A percentile compares a stretch with the other conserved stretches of the same genome.
Conservation (phyloP, 2,888 invertebrate genomes). For the Pyrochroa serraticornis region DNA sequence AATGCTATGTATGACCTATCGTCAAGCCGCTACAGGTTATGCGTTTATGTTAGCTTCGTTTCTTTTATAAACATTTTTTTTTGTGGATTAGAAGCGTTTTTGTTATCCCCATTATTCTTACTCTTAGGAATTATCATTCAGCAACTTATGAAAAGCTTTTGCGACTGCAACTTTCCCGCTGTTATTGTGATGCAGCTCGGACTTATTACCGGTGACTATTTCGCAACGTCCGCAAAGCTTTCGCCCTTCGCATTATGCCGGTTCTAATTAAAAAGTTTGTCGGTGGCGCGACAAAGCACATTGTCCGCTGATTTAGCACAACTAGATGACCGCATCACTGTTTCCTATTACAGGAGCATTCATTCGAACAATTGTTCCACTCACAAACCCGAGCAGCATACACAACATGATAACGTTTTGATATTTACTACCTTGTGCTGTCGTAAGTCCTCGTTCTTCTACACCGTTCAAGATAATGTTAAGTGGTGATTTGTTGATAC, state of each 20-base stretch:
- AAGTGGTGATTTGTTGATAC: slow-evolving; percentile 36
- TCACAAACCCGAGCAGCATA: slow-evolving; percentile 2
- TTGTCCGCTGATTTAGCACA: slow-evolving; percentile 26
- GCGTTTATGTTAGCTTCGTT: too few species aligned
- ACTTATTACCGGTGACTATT: too few species aligned
- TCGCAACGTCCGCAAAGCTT: too few species aligned
- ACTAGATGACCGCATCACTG: slow-evolving; percentile 27
- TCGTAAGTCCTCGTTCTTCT: slow-evolving; percentile 29
- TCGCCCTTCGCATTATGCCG: not conserved
- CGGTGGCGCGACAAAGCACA: slow-evolving; percentile 23
- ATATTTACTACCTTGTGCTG: slow-evolving; percentile 26
- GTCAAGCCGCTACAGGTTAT: too few species aligned
- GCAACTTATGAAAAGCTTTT: too few species aligned
- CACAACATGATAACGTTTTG: slow-evolving; percentile 15
- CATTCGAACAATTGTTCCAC: slow-evolving; percentile 18
- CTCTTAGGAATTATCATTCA: too few species aligned
- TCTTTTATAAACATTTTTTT: too few species aligned
- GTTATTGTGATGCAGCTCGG: too few species aligned
- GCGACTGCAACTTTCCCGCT: too few species aligned
- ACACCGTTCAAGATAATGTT: slow-evolving; percentile 33
- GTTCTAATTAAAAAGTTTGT: slow-evolving; percentile 24
- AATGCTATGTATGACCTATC: too few species aligned
- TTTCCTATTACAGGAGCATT: slow-evolving; percentile 24
- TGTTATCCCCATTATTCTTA: too few species aligned
- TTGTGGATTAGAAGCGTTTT: too few species aligned